These are phyloP conservation scores for Parochlus steinenii DNA, from an alignment of 2,888 invertebrate species.

Conservation along the genomic window DNA sequence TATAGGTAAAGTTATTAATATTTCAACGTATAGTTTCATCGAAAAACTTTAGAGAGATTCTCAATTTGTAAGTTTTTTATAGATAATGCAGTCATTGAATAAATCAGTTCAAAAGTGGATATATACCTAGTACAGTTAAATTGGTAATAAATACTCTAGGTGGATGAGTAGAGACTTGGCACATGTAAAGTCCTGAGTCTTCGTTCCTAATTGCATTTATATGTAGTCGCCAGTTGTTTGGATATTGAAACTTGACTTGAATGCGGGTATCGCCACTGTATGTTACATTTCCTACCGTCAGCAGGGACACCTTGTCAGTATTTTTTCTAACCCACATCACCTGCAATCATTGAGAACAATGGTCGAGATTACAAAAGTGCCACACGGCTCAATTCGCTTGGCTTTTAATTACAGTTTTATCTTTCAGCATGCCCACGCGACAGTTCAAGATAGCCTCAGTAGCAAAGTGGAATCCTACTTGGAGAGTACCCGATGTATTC, in stretches of 20 bases:
- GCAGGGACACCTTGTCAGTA: constrained; percentile 42
- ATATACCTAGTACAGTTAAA: constrained; percentile 56
- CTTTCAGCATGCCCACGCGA: constrained; percentile 51
- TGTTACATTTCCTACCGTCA: constrained; percentile 46
- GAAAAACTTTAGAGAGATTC: no score
- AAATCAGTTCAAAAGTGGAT: background rate
- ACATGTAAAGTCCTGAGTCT: constrained; percentile 60
- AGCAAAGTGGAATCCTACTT: constrained; percentile 43
- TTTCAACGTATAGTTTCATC: no score
- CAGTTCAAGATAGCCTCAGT: constrained; percentile 48
- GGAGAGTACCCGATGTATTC: constrained; percentile 35
- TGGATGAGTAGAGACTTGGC: constrained; percentile 68
- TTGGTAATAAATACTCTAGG: constrained; percentile 59
- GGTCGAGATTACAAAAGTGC: constrained; percentile 1
- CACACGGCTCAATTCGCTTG: background rate
- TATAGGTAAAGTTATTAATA: no score
- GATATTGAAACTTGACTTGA: constrained; percentile 48
- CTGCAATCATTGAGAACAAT: constrained; percentile 24
- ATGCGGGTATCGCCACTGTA: constrained; percentile 47
- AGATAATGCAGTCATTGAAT: background rate
- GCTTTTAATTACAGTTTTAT: constrained; percentile 57
- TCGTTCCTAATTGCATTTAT: constrained; percentile 54
- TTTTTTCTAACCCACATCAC: constrained; percentile 52
- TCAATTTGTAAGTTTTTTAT: no score
- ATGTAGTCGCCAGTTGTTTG: constrained; percentile 50